phyloP scores from a whole-genome alignment of 2,113 vertebrate species.

The Azemiops feae region DNA sequence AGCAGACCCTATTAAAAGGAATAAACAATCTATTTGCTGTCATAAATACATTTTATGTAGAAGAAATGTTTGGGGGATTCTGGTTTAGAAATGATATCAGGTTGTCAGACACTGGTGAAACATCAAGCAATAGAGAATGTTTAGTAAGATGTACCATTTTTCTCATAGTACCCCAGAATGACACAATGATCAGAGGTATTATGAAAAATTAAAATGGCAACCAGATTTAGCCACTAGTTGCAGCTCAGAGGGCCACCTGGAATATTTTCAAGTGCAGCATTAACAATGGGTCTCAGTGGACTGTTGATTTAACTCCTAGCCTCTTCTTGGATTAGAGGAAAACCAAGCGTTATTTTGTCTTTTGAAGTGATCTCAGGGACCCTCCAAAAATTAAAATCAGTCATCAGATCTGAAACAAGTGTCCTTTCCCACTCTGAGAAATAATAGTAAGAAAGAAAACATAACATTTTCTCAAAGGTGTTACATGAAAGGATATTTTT shows the following conservation, averaged over 20 bases:
- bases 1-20: not conserved
- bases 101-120: not conserved
- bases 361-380: not conserved
- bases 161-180: not conserved
- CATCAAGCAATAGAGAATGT: not conserved
- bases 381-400: not conserved
- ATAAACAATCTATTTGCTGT: not conserved
- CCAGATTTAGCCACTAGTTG: not conserved
- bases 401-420: not conserved
- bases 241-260: not conserved
- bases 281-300: not conserved
- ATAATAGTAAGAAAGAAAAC: not conserved
- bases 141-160: not conserved
- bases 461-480: not conserved
- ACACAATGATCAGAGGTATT: not conserved
- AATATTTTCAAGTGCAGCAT: not conserved
- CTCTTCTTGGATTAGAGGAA: not conserved
- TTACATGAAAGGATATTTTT: not conserved
- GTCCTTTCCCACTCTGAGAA: not conserved
- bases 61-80: not conserved
- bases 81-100: not conserved
- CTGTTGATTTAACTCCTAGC: not conserved
- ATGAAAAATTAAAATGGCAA: not conserved
- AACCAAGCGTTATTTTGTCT: not conserved
- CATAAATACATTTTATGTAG: not conserved